Evolutionary conservation across 1,140 invertebrate genomes (phyloP), one percentile per base, ranked within the genome.

Genomic region (Apis cerana): DNA sequence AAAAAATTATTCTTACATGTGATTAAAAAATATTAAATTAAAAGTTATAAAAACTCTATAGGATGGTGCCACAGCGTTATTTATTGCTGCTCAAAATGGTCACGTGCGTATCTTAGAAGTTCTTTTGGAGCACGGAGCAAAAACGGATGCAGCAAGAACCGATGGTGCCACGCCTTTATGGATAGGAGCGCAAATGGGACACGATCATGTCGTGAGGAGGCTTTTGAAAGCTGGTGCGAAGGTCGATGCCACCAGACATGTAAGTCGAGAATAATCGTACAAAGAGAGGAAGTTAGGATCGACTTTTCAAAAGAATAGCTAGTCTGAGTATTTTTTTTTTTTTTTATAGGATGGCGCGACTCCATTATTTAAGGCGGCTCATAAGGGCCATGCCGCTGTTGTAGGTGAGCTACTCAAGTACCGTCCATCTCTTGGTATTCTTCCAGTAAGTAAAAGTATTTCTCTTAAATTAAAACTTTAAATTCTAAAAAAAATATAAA

Each of bases 111-210:
- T 97, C 79, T 94, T 97, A 33, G 93, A 95, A 23, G 94, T 96
- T 83, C 94, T 98, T 23, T 91, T 98, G 68, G 93, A 95, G 33
- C 95, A 95, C 50, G 96, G 96, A 80, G 97, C 97, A 10, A 94
- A 95, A 80, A 95, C 96, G 56, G 97, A 98, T 91, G 93, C 94
- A 1, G 94, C 95, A 80, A 95, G 97, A 84, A 95, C 95, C 68
- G 98, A 99, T 94, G 96, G 97, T 78, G 97, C 98, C 75, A 97
- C 97, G 17, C 96, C 98, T 56, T 95, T 99, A 62, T 99, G 98
- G 98, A 99, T 99, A 89, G 97, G 98, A 8, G 96, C 97, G 64
- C 98, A 99, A 95, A 98, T 98, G 96, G 98, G 98, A 17, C 97
- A 98, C 93, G 96, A 97, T 91, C 95, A 96, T 88, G 96, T 98